A percentile compares a stretch with the other conserved stretches of the same genome.
Evolutionary conservation across 2,797 vertebrate species (phyloP).

Genomic region (Saxicola maurus): DNA sequence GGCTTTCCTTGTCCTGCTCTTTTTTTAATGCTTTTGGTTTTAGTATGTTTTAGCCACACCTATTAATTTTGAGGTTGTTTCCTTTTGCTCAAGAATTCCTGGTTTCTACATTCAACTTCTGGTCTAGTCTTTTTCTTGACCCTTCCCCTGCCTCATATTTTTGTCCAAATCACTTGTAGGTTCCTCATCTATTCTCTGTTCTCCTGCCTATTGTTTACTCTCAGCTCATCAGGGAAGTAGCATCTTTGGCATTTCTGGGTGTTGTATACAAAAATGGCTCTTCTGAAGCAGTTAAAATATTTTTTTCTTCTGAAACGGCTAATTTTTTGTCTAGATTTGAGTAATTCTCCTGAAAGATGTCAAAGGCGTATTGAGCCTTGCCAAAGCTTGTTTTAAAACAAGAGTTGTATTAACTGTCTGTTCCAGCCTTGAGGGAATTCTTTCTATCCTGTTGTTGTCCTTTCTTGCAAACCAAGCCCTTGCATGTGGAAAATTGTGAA

Average conservation of each 20-base stretch:
- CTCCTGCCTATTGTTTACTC: neutral
- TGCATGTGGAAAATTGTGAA: neutral
- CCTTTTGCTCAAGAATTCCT: neutral
- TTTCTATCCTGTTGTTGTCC: neutral
- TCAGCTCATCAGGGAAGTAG: neutral
- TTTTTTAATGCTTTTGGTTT: neutral
- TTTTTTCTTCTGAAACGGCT: neutral
- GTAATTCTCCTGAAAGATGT: neutral
- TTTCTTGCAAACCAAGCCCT: neutral
- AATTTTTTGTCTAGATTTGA: neutral
- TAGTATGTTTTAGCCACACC: neutral
- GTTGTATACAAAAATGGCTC: neutral
- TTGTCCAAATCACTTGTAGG: neutral
- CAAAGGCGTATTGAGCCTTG: neutral
- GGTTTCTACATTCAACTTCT: neutral
- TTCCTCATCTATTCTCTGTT: neutral
- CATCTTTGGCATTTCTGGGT: neutral
- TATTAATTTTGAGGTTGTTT: neutral
- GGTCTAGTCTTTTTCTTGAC: neutral
- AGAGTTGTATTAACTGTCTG: neutral
- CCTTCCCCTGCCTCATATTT: neutral
- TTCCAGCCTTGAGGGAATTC: neutral
- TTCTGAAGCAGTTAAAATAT: neutral
- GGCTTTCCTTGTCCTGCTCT: neutral
- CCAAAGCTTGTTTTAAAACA: neutral